These are phyloP conservation scores for Drosophila tripunctata DNA, from an alignment of 2,888 invertebrate species.

Conservation along the genomic window DNA sequence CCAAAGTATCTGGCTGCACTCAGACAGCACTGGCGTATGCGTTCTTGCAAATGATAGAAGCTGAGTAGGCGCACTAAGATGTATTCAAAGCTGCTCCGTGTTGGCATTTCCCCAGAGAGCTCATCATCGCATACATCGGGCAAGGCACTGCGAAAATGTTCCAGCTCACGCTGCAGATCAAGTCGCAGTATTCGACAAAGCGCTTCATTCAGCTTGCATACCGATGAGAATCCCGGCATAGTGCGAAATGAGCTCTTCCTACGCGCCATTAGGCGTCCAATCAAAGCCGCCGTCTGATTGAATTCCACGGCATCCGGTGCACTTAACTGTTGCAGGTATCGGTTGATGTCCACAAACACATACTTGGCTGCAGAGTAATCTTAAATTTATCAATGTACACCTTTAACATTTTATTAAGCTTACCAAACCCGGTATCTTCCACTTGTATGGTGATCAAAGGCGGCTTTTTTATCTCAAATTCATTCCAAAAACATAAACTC, in stretches of 20 bases:
- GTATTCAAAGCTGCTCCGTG: conserved; percentile 74
- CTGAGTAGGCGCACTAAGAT: conserved; percentile 74
- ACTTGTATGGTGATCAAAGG: conserved; percentile 74
- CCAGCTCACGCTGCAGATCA: conserved; percentile 73
- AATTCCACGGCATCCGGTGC: conserved; percentile 58
- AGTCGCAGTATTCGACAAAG: conserved; percentile 79
- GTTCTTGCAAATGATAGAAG: conserved; percentile 69
- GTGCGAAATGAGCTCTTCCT: conserved; percentile 81
- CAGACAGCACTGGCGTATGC: conserved; percentile 75
- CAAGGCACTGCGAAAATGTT: conserved; percentile 72
- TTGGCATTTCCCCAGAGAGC: conserved; percentile 67
- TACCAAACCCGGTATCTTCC: conserved; percentile 68
- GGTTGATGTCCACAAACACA: conserved; percentile 58
- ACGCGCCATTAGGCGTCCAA: conserved; percentile 82
- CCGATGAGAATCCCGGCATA: conserved; percentile 79
- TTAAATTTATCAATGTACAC: not conserved
- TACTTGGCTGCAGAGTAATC: conserved; percentile 53
- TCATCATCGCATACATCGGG: conserved; percentile 71
- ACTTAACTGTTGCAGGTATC: conserved; percentile 51
- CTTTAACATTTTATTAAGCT: not conserved
- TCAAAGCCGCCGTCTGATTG: conserved; percentile 76
- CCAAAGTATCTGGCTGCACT: conserved; percentile 76
- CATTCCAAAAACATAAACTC: conserved; percentile 77
- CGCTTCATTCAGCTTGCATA: conserved; percentile 80
- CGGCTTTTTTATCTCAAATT: conserved; percentile 80